These are phyloP conservation scores for Rhopalosiphum padi DNA, from an alignment of 1,140 invertebrate species.

Conservation along the genomic window DNA sequence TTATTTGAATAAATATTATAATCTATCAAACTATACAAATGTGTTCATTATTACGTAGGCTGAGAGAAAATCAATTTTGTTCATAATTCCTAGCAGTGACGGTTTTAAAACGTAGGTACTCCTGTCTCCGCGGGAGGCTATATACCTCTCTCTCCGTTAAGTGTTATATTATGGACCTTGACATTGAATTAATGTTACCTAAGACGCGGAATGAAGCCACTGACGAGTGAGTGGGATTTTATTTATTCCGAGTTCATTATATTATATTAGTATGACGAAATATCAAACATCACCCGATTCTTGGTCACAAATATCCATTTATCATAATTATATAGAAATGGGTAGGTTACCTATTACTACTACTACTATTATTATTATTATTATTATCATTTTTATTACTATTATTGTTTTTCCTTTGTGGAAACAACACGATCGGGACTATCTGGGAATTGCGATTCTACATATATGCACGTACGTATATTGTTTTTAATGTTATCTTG, in stretches of 20 bases:
- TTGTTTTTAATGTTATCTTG: neutral
- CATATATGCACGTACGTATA: neutral
- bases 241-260: neutral
- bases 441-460: neutral
- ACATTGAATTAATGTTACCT: slow-evolving; percentile 32
- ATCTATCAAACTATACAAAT: neutral
- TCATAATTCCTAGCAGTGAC: neutral
- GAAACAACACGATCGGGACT: neutral
- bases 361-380: neutral
- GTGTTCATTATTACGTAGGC: neutral
- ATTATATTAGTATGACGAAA: neutral
- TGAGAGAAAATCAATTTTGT: slow-evolving; percentile 33
- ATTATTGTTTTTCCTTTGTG: neutral
- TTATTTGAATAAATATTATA: slow-evolving; percentile 26
- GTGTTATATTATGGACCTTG: neutral
- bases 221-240: neutral
- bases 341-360: neutral
- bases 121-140: neutral
- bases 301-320: neutral
- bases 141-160: neutral
- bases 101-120: neutral
- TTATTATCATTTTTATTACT: neutral
- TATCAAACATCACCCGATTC: neutral
- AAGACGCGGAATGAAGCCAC: neutral
- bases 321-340: neutral